Conservation (phyloP, 2,888 invertebrate genomes). For the Lepeophtheirus nordmannii region DNA sequence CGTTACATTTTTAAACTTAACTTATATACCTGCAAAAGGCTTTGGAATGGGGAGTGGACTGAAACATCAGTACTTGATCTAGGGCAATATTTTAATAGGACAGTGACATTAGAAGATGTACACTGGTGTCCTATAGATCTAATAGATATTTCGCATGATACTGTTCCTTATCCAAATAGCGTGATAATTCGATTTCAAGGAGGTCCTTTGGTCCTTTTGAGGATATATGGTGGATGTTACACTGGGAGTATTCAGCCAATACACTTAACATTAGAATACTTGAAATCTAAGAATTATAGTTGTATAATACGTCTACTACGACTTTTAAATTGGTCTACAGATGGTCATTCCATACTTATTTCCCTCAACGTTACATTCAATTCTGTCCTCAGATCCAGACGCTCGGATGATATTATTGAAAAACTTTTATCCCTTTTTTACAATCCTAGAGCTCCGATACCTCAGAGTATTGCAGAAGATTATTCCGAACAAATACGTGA, state of each 20-base stretch:
- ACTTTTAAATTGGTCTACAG: constrained; percentile 9
- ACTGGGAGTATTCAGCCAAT: constrained; percentile 1
- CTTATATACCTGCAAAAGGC: not conserved
- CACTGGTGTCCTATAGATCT: not conserved
- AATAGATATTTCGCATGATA: not conserved
- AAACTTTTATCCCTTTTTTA: constrained; percentile 13
- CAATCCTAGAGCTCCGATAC: constrained; percentile 10
- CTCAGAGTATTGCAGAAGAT: constrained; percentile 2
- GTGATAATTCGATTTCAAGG: constrained; percentile 8
- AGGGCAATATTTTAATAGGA: constrained; percentile 9
- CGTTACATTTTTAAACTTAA: too few relatives aligned
- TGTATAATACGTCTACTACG: not conserved
- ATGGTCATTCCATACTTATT: constrained; percentile 11
- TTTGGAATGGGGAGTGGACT: not conserved
- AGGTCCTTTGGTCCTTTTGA: constrained; percentile 12
- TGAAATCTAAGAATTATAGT: not conserved
- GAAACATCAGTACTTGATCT: constrained; percentile 9
- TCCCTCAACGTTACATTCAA: constrained; percentile 4
- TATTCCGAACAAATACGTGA: constrained; percentile 20
- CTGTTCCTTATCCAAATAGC: not conserved
- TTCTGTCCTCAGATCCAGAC: not conserved
- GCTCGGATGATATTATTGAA: constrained; percentile 13
- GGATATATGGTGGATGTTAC: constrained; percentile 7
- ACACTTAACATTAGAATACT: constrained; percentile 3
- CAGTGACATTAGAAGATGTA: not conserved